Evolutionary conservation across 2,888 invertebrate species (phyloP).

Genomic region (Elgonia sp.): DNA sequence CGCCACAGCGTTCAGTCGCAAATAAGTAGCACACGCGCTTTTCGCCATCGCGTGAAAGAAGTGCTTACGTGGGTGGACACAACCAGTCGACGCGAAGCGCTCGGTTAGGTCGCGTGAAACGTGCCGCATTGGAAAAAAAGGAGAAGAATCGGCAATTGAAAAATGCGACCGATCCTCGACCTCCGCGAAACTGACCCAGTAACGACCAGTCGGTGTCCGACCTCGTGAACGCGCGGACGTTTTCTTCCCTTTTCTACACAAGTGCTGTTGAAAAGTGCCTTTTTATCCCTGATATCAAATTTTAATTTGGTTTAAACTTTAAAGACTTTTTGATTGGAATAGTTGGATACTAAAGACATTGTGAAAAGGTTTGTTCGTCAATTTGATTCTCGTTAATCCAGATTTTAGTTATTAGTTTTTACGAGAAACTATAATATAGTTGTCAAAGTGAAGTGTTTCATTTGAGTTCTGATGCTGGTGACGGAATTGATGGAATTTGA

Average conservation of each 20-base stretch:
- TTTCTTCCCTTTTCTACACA: conserved; percentile 19
- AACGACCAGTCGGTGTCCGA: conserved; percentile 53
- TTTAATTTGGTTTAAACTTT: no score
- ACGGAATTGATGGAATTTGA: no score
- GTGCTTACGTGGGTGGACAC: conserved; percentile 80
- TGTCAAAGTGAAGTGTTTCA: conserved; percentile 16
- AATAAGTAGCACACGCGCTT: conserved; percentile 82
- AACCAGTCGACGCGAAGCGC: conserved; percentile 77
- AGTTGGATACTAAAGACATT: no score
- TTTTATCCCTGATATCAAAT: conserved; percentile 6
- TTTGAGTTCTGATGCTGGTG: no score
- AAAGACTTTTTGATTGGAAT: no score
- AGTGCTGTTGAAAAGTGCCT: conserved; percentile 13
- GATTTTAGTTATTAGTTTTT: not conserved
- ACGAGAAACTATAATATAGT: not conserved
- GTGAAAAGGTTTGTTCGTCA: conserved; percentile 20
- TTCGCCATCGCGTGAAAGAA: conserved; percentile 74
- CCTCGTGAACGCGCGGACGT: conserved; percentile 53
- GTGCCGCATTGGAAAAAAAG: conserved; percentile 32
- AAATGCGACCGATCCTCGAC: conserved; percentile 62
- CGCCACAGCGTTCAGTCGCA: conserved; percentile 48
- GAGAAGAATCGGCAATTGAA: conserved; percentile 31
- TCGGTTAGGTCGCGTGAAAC: conserved; percentile 73
- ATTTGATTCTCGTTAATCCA: not conserved
- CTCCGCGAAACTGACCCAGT: conserved; percentile 54